These are phyloP conservation scores for Mus caroli DNA, from an alignment of 2,797 vertebrate species.

Conservation along the genomic window DNA sequence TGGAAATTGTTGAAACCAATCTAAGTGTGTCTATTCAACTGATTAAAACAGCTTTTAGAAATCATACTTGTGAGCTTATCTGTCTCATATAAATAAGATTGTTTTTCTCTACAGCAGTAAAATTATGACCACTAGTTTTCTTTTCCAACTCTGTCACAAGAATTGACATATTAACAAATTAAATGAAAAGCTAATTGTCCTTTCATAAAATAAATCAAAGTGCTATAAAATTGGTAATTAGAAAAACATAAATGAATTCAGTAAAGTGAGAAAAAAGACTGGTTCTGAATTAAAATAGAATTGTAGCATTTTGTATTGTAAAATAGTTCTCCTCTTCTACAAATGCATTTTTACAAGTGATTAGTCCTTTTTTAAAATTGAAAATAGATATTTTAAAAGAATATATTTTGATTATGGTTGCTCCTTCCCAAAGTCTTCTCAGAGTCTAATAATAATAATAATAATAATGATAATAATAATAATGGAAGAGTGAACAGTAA, in stretches of 20 bases:
- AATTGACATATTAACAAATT: conserved; percentile 38
- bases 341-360: background rate
- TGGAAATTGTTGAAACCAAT: conserved; percentile 9
- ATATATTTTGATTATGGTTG: background rate
- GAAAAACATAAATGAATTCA: conserved; percentile 15
- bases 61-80: background rate
- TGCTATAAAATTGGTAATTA: background rate
- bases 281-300: background rate
- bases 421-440: background rate
- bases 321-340: background rate
- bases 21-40: background rate
- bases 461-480: background rate
- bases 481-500: background rate
- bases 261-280: background rate
- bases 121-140: background rate
- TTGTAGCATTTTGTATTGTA: background rate
- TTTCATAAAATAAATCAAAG: conserved; percentile 30
- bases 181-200: background rate
- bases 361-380: no score
- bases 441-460: no score
- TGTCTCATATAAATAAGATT: background rate
- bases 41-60: background rate
- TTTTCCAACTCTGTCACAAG: conserved; percentile 9
- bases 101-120: background rate
- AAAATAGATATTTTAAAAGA: background rate